phyloP scores from a whole-genome alignment of 2,797 vertebrate genomes.

The Alfaro cultratus region DNA sequence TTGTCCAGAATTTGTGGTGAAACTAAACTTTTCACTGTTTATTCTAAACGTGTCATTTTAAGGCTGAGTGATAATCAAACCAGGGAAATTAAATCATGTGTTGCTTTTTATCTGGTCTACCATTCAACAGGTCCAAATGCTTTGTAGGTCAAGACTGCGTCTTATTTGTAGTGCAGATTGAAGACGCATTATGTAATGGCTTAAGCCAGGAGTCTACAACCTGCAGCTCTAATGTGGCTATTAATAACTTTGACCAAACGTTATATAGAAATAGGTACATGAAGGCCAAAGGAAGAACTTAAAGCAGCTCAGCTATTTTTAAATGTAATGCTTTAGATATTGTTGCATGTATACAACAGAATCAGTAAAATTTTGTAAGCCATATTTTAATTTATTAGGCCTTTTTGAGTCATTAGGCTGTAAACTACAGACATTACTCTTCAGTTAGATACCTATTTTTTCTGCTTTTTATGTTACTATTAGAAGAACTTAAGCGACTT shows the following conservation, averaged over 20 bases:
- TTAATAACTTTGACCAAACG: neutral
- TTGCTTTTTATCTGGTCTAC: neutral
- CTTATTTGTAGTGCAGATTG: neutral
- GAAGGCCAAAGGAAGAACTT: neutral
- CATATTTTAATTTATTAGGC: neutral
- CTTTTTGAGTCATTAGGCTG: neutral
- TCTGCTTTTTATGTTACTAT: neutral
- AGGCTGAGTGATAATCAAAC: neutral
- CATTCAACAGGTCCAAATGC: neutral
- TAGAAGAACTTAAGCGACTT: neutral
- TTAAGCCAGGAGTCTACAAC: neutral
- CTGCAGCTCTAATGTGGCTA: neutral
- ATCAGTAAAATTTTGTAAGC: no score
- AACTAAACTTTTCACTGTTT: constrained; percentile 73
- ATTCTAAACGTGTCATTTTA: constrained; percentile 46
- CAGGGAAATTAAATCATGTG: neutral
- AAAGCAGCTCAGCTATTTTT: neutral
- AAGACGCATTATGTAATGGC: neutral
- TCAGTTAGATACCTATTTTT: neutral
- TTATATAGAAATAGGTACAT: neutral
- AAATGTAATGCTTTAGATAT: neutral
- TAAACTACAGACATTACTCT: neutral
- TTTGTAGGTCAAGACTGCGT: neutral
- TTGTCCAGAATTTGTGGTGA: constrained; percentile 76
- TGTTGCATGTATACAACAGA: neutral